These are phyloP conservation scores for Brotula barbata DNA, from an alignment of 2,797 vertebrate genomes.

Conservation along the genomic window DNA sequence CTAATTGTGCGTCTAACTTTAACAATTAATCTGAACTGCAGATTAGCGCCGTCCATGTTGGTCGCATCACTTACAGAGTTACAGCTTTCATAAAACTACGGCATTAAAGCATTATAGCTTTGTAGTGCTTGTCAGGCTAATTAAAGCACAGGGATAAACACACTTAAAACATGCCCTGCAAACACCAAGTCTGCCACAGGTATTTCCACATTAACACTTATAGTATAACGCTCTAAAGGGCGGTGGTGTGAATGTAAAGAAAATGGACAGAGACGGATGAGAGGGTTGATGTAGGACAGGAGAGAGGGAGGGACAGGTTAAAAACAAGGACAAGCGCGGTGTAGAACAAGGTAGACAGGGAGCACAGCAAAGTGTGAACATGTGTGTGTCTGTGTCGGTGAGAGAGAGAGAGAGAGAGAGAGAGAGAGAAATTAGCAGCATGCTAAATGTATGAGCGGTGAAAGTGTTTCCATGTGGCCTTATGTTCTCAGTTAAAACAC, in stretches of 20 bases:
- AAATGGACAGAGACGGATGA: no score
- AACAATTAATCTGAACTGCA: neutral
- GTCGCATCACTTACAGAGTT: constrained; percentile 19
- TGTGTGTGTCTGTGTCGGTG: no score
- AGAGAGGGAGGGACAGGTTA: no score
- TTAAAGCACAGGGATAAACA: constrained; percentile 58
- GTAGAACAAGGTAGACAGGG: no score
- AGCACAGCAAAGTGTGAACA: no score
- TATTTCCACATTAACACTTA: constrained; percentile 64
- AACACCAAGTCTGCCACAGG: constrained; percentile 64
- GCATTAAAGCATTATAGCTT: constrained; percentile 37
- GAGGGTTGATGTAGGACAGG: no score
- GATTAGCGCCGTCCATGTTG: neutral
- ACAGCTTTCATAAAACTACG: constrained; percentile 19
- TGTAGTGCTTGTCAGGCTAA: constrained; percentile 43
- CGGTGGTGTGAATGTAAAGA: no score
- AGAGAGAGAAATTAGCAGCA: constrained; percentile 19
- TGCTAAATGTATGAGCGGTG: constrained; percentile 68
- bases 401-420: constrained; percentile 4
- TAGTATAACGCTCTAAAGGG: no score
- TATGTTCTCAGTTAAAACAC: constrained; percentile 53
- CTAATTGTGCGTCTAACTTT: neutral
- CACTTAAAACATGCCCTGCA: constrained; percentile 56
- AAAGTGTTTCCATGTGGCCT: constrained; percentile 75
- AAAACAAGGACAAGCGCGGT: no score